Percentiles rank a stretch among this genome's conserved stretches.
Evolutionary conservation across 1,140 invertebrate genomes (phyloP).

Genomic region (Orchestia grillus): DNA sequence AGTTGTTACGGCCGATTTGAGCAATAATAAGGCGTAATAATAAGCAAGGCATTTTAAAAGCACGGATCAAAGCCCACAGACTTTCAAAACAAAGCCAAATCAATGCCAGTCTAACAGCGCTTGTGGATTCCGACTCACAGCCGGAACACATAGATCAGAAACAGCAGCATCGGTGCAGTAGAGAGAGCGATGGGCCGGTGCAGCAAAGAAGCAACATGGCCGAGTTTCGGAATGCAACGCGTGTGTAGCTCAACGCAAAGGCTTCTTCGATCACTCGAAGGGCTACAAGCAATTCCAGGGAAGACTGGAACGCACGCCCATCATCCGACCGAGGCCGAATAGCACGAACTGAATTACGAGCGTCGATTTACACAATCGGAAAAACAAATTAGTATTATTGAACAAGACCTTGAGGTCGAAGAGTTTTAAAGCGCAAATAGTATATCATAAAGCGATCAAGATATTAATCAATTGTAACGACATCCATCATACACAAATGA

Average conservation of each 20-base stretch:
- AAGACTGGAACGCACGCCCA: not conserved
- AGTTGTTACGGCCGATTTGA: not conserved
- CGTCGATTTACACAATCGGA: not conserved
- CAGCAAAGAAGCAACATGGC: not conserved
- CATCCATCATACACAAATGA: no score
- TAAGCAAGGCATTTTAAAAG: not conserved
- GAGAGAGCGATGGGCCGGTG: not conserved
- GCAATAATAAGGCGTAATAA: not conserved
- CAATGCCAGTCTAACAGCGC: not conserved
- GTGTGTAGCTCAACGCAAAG: not conserved
- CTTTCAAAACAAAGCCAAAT: not conserved
- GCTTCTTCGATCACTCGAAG: conserved; percentile 29
- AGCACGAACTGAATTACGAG: not conserved
- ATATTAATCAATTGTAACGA: no score
- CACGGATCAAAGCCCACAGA: not conserved
- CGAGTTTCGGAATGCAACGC: conserved; percentile 35
- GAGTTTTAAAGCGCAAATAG: no score
- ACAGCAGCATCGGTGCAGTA: not conserved
- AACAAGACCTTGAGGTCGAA: no score
- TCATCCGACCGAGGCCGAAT: not conserved
- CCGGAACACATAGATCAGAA: not conserved
- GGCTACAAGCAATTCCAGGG: not conserved
- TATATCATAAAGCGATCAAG: no score
- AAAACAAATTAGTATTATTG: no score
- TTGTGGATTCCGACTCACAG: not conserved